A percentile compares a stretch with the other conserved stretches of the same genome.
These are phyloP conservation scores for Oryctolagus cuniculus DNA, from an alignment of 2,113 vertebrate genomes.

Conservation along the genomic window mOryCun1.1 NC_091445.1:34902501-34903000, in stretches of 20 bases:
- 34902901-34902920: constrained; percentile 26
- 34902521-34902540: not conserved
- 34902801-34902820: not conserved
- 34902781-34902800: not conserved
- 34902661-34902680: not conserved
- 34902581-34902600: not conserved
- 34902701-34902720: not conserved
- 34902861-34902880: constrained; percentile 26
- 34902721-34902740: not conserved
- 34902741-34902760: not conserved
- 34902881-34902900: not conserved
- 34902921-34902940: not conserved
- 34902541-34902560: constrained; percentile 5
- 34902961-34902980: not conserved
- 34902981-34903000: not conserved
- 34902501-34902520: not conserved
- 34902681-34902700: not conserved
- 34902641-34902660: not conserved
- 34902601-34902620: not conserved
- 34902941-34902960: constrained; percentile 25
- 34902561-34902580: not conserved
- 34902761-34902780: not conserved
- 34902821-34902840: not conserved
- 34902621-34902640: not conserved
- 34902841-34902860: not conserved